Evolutionary conservation across 2,888 invertebrate species (phyloP), one percentile per base, ranked within the genome.

Genomic region (Trichopoda pennipes): DNA sequence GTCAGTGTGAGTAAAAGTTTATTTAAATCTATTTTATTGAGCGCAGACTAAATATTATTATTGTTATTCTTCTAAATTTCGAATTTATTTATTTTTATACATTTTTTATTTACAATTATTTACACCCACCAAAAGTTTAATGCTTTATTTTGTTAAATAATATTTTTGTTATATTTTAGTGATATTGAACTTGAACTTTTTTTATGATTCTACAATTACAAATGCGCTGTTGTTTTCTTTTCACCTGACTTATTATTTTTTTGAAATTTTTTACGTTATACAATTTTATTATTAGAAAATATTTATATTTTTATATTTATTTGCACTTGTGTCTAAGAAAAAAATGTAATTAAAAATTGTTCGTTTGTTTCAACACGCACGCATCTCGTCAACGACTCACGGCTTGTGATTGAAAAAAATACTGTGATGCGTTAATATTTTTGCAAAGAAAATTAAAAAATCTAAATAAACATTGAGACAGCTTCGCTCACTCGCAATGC

Each of bases 181-280:
- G 79, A 51, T 82, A 76, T 79, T 82, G 82, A 82, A 82, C 82
- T 82, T 82, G 82, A 82, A 82, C 79, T 78, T 81, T 81, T 72
- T 47, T 8, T 60, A 17, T 56, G 56, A 47, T 61, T 66, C 75
- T 72, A 72, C 70, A 82, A 70, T 75, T 53, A 49, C 47, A 19
- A 6, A 64, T 70, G 28, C 3, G 7, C 12, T 73, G n/a, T 69
- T 64, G 53, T 21, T 3, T 55, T 17, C 35, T 64, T 63, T 76
- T 61, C 77, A 81, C 76, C 63, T 73, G 72, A 73, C 73, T 79
- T 70, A 66, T 23, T 74, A 49, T 44, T 47, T 61, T 17, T 49
- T 66, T 17, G n/a, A 23, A 61, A 35, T 68, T 28, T 47, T 10
- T 49, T 9, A 60, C 32, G 2, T 63, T 53, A 44, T 44, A 49